phyloP scores from a whole-genome alignment of 2,113 vertebrate genomes.

The Coryphaenoides rupestris region DNA sequence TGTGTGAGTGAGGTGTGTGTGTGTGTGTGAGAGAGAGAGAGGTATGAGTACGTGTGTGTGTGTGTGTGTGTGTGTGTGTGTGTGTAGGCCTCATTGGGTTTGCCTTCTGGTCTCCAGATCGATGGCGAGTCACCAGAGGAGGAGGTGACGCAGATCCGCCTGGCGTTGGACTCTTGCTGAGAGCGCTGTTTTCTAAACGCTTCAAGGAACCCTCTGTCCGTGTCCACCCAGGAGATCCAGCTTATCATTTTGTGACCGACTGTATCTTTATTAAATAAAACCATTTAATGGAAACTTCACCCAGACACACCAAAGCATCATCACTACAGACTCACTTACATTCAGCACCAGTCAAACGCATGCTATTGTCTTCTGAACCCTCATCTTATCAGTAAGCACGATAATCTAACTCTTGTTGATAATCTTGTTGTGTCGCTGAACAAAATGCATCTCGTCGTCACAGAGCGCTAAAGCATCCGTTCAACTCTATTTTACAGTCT shows the following conservation, averaged over 20 bases:
- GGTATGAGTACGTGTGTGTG: conserved; percentile 13
- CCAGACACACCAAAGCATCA: conserved; percentile 5
- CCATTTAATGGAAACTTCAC: too few relatives aligned
- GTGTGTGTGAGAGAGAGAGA: conserved; percentile 24
- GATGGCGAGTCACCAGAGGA: conserved; percentile 86
- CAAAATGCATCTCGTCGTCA: conserved; percentile 25
- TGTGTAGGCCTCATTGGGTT: background rate
- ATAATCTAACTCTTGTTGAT: conserved; percentile 23
- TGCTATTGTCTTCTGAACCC: conserved; percentile 26
- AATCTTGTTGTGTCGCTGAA: conserved; percentile 27
- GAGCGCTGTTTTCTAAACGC: conserved; percentile 48
- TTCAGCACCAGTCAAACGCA: conserved; percentile 47
- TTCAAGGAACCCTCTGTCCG: background rate
- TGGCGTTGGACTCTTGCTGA: conserved; percentile 75
- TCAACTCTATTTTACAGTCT: background rate
- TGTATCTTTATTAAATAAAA: background rate
- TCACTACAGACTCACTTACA: conserved; percentile 11
- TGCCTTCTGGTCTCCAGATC: conserved; percentile 69
- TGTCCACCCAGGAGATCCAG: background rate
- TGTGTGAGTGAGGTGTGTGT: conserved; percentile 34
- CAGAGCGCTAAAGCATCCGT: background rate
- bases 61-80: background rate
- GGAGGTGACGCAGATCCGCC: conserved; percentile 84
- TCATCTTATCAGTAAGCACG: conserved; percentile 16
- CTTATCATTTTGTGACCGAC: background rate